These are phyloP conservation scores for Orientallactaga sibirica DNA, from an alignment of 2,797 vertebrate genomes.

Conservation along the genomic window DNA sequence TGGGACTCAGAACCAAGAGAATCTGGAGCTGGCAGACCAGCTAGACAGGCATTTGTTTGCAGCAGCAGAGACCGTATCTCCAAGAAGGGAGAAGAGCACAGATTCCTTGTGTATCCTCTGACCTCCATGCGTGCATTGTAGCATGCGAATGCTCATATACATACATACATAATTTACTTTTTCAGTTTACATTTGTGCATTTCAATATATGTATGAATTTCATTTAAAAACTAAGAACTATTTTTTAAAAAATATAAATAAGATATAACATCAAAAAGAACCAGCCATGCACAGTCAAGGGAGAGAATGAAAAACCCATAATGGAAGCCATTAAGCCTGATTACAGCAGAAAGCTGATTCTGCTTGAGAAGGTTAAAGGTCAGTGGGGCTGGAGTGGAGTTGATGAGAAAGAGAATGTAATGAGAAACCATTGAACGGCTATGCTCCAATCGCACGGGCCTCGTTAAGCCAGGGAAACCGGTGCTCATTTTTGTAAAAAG, in stretches of 20 bases:
- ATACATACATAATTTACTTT: no score
- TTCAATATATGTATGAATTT: not conserved
- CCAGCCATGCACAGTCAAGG: not conserved
- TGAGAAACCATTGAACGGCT: not conserved
- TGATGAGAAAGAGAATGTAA: not conserved
- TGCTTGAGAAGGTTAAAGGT: slow-evolving; percentile 15
- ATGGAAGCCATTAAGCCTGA: not conserved
- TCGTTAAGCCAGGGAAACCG: not conserved
- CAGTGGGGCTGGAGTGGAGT: not conserved
- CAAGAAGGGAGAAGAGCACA: no score
- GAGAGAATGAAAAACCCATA: not conserved
- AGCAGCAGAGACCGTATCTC: no score
- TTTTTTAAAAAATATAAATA: not conserved
- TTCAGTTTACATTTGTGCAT: not conserved
- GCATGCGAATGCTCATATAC: no score
- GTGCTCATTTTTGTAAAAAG: not conserved
- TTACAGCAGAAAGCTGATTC: not conserved
- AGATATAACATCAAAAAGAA: slow-evolving; percentile 3
- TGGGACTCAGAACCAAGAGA: no score
- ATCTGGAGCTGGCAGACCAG: no score
- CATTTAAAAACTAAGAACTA: slow-evolving; percentile 36
- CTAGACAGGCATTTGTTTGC: no score
- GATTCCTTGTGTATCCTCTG: no score
- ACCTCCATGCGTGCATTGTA: no score
- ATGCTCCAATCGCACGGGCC: not conserved